These are phyloP conservation scores for Lacerta agilis DNA, from an alignment of 2,797 vertebrate genomes.

Conservation along the genomic window DNA sequence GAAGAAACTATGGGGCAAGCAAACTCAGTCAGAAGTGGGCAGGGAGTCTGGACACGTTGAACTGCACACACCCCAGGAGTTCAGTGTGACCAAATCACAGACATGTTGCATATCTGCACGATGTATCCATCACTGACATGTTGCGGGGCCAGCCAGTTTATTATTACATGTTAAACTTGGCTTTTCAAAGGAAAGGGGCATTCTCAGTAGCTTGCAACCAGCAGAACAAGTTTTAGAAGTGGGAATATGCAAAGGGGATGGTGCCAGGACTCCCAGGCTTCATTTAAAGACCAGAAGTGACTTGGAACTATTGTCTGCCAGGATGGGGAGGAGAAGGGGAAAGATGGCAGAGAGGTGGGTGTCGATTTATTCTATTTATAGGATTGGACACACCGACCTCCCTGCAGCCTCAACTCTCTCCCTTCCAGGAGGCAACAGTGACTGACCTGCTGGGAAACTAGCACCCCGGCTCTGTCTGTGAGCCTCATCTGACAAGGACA, in stretches of 20 bases:
- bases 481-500: too few relatives aligned
- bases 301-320: too few relatives aligned
- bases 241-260: not conserved
- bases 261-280: too few relatives aligned
- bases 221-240: not conserved
- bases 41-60: not conserved
- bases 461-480: too few relatives aligned
- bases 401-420: too few relatives aligned
- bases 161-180: not conserved
- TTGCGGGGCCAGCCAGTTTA: not conserved
- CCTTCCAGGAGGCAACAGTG: too few relatives aligned
- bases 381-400: too few relatives aligned
- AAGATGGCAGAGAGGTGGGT: too few relatives aligned
- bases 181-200: not conserved
- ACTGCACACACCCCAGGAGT: not conserved
- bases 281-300: not conserved
- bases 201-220: not conserved
- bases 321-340: too few relatives aligned
- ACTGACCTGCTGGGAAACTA: too few relatives aligned
- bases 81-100: not conserved
- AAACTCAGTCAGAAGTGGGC: not conserved
- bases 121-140: not conserved
- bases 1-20: not conserved
- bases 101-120: not conserved
- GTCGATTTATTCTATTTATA: too few relatives aligned